Evolutionary conservation across 2,797 vertebrate genomes (phyloP).

Genomic region (Rhinoraja longicauda): DNA sequence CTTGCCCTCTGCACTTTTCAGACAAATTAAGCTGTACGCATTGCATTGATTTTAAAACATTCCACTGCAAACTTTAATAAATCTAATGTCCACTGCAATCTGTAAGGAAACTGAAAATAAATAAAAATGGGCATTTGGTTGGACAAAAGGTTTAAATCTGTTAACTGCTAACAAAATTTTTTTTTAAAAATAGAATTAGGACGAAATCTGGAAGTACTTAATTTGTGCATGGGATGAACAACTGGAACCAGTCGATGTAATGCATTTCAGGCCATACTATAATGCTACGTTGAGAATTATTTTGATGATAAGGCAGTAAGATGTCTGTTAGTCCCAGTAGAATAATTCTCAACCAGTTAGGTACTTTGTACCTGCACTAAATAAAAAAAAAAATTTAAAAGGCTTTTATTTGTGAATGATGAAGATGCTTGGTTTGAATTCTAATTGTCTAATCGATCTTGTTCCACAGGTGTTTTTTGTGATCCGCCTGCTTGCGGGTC

Average conservation of each 20-base stretch:
- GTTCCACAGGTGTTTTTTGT: conserved; percentile 85
- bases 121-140: not conserved
- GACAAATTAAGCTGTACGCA: not conserved
- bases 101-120: not conserved
- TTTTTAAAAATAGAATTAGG: not conserved
- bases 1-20: not conserved
- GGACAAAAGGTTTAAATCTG: not conserved
- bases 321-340: not conserved
- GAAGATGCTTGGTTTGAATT: not conserved
- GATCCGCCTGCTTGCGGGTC: conserved; percentile 88
- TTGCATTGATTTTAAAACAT: not conserved
- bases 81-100: not conserved
- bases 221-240: not conserved
- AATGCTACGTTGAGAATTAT: not conserved
- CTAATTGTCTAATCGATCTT: not conserved
- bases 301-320: not conserved
- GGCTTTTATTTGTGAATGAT: not conserved
- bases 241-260: not conserved
- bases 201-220: not conserved
- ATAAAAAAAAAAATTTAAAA: too few relatives aligned
- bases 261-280: not conserved
- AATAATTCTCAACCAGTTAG: not conserved
- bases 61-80: not conserved
- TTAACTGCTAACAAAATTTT: not conserved
- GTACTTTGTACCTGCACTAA: too few relatives aligned